Evolutionary conservation across 2,113 vertebrate species (phyloP), one percentile per base, ranked within the genome.

Genomic region (Tragelaphus scriptus): DNA sequence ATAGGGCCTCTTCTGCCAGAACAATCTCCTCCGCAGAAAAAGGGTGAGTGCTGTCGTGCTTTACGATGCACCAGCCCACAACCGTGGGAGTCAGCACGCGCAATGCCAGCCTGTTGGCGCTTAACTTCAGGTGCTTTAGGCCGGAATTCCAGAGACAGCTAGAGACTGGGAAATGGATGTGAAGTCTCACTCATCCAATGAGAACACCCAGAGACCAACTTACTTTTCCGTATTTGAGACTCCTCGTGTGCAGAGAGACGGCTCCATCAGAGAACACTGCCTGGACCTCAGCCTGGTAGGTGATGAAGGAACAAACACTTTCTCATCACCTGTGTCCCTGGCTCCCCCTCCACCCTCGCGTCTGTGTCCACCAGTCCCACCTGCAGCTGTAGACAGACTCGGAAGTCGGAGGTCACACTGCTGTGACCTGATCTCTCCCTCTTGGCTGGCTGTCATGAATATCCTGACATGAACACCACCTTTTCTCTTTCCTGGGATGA

Each of bases 141-240:
- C 19, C 17, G 19, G 44, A 63, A 13, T 19, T 15, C 58, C 63
- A 81, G 55, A 61, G 36, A 44, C 32, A 56, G 36, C 5, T 0
- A 6, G 81, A 32, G 58, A 88, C 14, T 61, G 7, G 12, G 79
- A 82, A 51, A 53, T 4, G n/a, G 36, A 68, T 5, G 0, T 28
- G 15, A 58, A 55, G 49, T 36, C 68, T 55, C 1, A 0, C 82
- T 19, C 2, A 5, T n/a, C 59, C 55, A 55, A 36, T 9, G 15
- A 58, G 19, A 77, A 8, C 0, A 23, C 28, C 7, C 56, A 12
- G 5, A 59, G 55, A 30, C 40, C 30, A 0, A 87, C 98, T 99
- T 97, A 99, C 99, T 99, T 99, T 99, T 90, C 99, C 99, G 0
- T 99, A 99, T 85, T 99, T 99, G 92, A 99, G 99, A 98, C 99